phyloP scores from a whole-genome alignment of 2,888 invertebrate genomes.

The Buathra laborator region DNA sequence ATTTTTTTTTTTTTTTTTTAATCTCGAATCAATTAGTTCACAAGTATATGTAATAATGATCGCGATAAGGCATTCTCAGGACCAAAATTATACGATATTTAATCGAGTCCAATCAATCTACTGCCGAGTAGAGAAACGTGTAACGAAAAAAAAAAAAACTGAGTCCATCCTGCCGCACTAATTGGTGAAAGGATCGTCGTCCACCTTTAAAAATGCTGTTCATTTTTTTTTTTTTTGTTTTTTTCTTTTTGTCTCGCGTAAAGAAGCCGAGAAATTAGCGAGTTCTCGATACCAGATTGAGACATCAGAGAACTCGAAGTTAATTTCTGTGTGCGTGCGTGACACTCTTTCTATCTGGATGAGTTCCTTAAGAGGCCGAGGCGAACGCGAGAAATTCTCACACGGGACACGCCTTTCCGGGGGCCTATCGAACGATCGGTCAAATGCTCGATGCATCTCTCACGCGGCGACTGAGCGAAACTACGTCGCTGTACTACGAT shows the following conservation, averaged over 20 bases:
- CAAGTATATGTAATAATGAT: too few species aligned
- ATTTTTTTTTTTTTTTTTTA: too few species aligned
- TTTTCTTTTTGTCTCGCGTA: neutral
- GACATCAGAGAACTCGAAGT: constrained; percentile 39
- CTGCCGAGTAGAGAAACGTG: neutral
- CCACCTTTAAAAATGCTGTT: neutral
- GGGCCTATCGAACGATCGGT: constrained; percentile 41
- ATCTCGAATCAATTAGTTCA: too few species aligned
- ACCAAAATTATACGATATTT: too few species aligned
- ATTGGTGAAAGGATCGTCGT: neutral
- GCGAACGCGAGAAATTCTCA: constrained; percentile 52
- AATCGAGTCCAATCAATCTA: neutral
- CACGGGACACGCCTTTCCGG: constrained; percentile 46
- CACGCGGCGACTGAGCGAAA: neutral
- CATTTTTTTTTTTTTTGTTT: constrained; percentile 9
- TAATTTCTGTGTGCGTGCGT: constrained; percentile 45
- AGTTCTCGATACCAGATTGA: constrained; percentile 34
- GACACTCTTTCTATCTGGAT: constrained; percentile 18
- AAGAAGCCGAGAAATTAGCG: neutral
- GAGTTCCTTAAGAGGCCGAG: constrained; percentile 19
- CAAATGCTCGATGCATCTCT: constrained; percentile 28
- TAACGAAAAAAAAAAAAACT: neutral
- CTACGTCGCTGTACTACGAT: neutral
- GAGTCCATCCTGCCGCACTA: neutral
- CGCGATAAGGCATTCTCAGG: too few species aligned